These are phyloP conservation scores for Adrianichthys oophorus DNA, from an alignment of 2,797 vertebrate species.

Conservation along the genomic window DNA sequence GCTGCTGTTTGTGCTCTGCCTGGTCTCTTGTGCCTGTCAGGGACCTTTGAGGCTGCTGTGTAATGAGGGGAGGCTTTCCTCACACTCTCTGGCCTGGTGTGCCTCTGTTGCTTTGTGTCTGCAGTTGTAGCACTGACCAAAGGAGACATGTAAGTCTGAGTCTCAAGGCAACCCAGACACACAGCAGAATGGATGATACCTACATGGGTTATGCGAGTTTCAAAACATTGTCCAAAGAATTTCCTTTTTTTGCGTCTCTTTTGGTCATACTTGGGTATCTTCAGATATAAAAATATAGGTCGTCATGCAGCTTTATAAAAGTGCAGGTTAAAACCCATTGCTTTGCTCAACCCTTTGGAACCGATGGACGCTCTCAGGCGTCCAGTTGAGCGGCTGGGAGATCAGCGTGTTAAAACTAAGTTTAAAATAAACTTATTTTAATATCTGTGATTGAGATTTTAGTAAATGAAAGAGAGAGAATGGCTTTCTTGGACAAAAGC, in stretches of 20 bases:
- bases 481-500: no score
- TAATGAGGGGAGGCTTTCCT: constrained; percentile 56
- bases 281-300: neutral
- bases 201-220: neutral
- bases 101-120: constrained; percentile 40
- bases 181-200: neutral
- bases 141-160: constrained; percentile 58
- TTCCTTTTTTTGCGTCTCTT: neutral
- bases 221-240: neutral
- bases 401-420: no score
- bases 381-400: no score
- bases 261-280: neutral
- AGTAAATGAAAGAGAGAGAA: no score
- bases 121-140: constrained; percentile 52
- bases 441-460: no score
- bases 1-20: constrained; percentile 48
- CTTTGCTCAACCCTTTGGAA: no score
- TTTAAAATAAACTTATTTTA: no score
- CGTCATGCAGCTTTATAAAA: neutral
- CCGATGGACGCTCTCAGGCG: no score
- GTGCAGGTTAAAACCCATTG: no score
- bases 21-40: constrained; percentile 46
- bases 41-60: constrained; percentile 43
- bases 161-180: constrained; percentile 36
- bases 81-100: constrained; percentile 29